Base-by-base conservation (phyloP, 2,113 vertebrate genomes). In the Amphiprion percula region DNA sequence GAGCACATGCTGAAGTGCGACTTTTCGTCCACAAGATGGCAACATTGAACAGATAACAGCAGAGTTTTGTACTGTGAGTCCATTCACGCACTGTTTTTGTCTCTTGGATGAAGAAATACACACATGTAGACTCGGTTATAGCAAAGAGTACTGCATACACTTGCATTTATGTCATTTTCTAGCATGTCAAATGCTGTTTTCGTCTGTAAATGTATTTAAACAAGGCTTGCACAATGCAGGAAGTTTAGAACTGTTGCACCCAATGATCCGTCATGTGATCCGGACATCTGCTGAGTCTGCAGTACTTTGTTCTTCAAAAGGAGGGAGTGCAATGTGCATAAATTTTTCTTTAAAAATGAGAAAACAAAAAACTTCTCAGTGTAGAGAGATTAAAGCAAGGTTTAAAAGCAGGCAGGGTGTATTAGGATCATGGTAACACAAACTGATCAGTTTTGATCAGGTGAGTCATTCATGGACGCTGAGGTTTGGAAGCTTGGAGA, bases 181-280 rank as follows among this genome's bases (percentile, higher is more conserved):
- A 23, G 21, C 4, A 19, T 7, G 16, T 52, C 11, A 60, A 23
- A 47, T 24, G 21, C 9, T 17, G 19, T 67, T 47, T 62, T 37
- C 15, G 60, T 37, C 19, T 12, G 63, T n/a, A 7, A 10, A 70
- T 46, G 53, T 26, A 4, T 10, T 10, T 8, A 71, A 71, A 23
- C 17, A n/a, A 69, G 53, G 4, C 50, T 79, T 82, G 80, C 73
- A 71, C 77, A 79, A 72, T 17, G 26, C 66, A 80, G 90, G 85
- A 90, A 89, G 85, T 68, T 64, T 80, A 46, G 68, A 78, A 81
- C 67, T 1, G 68, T 74, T 82, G 83, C 11, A 62, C 71, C 55
- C 77, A 79, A 67, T 65, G 82, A 71, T 66, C 76, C 70, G 70
- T 88, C 91, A 92, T 92, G 90, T 91, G 89, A 89, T 86, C 46